A percentile compares a stretch with the other conserved stretches of the same genome.
These are phyloP conservation scores for Uloborus plumipes DNA, from an alignment of 2,888 invertebrate genomes.

Conservation along the genomic window DNA sequence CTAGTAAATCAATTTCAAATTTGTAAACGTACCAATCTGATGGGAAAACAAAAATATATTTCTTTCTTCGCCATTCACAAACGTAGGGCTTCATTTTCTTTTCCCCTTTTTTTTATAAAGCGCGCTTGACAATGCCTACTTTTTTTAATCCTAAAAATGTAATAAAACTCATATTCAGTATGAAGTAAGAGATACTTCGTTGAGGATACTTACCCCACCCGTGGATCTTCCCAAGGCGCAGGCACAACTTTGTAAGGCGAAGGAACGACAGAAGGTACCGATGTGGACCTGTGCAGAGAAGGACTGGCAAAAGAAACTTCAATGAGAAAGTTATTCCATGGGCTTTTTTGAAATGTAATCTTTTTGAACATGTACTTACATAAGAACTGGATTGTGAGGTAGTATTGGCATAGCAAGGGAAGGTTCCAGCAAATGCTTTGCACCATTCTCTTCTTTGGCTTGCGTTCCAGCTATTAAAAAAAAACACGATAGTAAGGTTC, in stretches of 20 bases:
- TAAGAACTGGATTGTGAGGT: constrained; percentile 49
- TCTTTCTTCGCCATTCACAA: no score
- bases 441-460: constrained; percentile 60
- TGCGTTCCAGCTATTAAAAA: constrained; percentile 49
- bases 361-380: constrained; percentile 30
- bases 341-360: background rate
- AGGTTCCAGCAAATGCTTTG: constrained; percentile 56
- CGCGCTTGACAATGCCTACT: no score
- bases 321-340: background rate
- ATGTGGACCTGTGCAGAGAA: constrained; percentile 59
- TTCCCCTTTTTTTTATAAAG: no score
- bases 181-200: no score
- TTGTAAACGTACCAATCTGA: no score
- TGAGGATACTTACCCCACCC: constrained; percentile 49
- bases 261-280: constrained; percentile 59
- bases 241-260: constrained; percentile 52
- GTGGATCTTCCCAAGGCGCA: constrained; percentile 59
- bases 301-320: constrained; percentile 33
- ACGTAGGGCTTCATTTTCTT: no score
- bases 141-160: no score
- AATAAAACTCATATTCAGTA: no score
- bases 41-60: no score
- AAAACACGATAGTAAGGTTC: background rate
- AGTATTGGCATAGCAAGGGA: constrained; percentile 20
- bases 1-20: no score